Evolutionary conservation across 2,888 invertebrate species (phyloP).

Genomic region (Ypsolopha scabrella): DNA sequence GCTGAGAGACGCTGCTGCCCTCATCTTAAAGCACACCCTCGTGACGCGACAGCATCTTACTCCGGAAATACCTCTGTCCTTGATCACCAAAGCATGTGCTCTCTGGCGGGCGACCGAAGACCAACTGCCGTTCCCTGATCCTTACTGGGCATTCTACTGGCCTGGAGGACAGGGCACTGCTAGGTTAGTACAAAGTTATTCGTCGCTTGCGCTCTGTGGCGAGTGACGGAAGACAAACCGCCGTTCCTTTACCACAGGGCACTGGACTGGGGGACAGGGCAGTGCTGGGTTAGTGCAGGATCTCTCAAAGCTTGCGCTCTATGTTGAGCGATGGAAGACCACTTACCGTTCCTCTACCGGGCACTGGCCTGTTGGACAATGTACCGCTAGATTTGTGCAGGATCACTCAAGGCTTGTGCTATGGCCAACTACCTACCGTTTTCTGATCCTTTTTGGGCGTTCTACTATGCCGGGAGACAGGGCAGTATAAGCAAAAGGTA

Average conservation of each 20-base stretch:
- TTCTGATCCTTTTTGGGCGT: constrained; percentile 79
- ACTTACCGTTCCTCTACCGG: too few species aligned
- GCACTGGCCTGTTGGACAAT: too few species aligned
- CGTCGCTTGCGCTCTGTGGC: neutral
- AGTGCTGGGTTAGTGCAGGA: constrained; percentile 64
- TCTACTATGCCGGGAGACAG: constrained; percentile 85
- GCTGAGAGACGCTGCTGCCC: constrained; percentile 28
- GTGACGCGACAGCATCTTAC: constrained; percentile 67
- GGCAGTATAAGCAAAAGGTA: constrained; percentile 36
- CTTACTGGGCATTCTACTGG: constrained; percentile 85
- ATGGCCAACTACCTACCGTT: constrained; percentile 40
- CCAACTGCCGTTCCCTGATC: constrained; percentile 62
- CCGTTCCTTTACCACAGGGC: constrained; percentile 76
- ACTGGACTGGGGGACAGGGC: constrained; percentile 83
- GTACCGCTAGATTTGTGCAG: too few species aligned
- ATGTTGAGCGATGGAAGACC: too few species aligned
- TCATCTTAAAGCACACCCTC: constrained; percentile 41
- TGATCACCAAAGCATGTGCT: constrained; percentile 73
- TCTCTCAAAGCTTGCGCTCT: neutral
- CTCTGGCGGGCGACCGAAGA: constrained; percentile 64
- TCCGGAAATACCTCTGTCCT: constrained; percentile 72
- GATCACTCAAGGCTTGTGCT: constrained; percentile 12
- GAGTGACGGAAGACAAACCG: constrained; percentile 23
- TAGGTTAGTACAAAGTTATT: constrained; percentile 41
- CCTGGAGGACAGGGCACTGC: constrained; percentile 80